phyloP scores from a whole-genome alignment of 1,140 invertebrate genomes.

The Aphaenogaster floridana region DNA sequence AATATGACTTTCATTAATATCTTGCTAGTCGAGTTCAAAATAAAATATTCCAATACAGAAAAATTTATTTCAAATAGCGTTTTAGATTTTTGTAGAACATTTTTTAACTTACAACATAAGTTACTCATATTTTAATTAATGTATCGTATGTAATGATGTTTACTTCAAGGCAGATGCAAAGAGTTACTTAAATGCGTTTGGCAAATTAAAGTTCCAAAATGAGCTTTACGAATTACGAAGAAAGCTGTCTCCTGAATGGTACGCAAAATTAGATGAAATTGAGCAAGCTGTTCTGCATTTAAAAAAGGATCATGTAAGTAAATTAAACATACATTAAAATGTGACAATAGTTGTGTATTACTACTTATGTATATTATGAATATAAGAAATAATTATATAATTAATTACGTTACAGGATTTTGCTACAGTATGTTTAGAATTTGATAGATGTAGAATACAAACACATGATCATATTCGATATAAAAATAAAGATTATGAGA shows the following conservation, averaged over 20 bases:
- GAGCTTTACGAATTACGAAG: slow-evolving; percentile 76
- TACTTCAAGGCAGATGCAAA: slow-evolving; percentile 59
- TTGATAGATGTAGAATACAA: slow-evolving; percentile 19
- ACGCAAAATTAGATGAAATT: slow-evolving; percentile 79
- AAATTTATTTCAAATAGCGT: neutral
- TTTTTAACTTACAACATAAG: neutral
- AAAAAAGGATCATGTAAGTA: slow-evolving; percentile 47
- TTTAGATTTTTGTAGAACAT: neutral
- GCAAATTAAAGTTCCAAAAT: slow-evolving; percentile 78
- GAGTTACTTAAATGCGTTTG: slow-evolving; percentile 78
- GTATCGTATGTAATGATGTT: neutral
- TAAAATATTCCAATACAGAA: neutral
- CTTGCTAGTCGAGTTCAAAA: neutral
- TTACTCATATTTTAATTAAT: slow-evolving; percentile 18
- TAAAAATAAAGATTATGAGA: neutral
- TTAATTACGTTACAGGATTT: slow-evolving; percentile 42
- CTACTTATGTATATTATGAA: neutral
- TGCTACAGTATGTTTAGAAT: slow-evolving; percentile 39
- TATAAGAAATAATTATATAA: neutral
- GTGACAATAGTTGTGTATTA: neutral
- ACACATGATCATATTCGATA: slow-evolving; percentile 40
- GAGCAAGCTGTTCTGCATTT: slow-evolving; percentile 71
- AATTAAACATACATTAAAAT: slow-evolving; percentile 10
- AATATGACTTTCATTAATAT: neutral
- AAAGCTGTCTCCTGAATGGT: slow-evolving; percentile 73